Evolutionary conservation across 2,113 vertebrate genomes (phyloP).

Genomic region (Sturnus vulgaris): DNA sequence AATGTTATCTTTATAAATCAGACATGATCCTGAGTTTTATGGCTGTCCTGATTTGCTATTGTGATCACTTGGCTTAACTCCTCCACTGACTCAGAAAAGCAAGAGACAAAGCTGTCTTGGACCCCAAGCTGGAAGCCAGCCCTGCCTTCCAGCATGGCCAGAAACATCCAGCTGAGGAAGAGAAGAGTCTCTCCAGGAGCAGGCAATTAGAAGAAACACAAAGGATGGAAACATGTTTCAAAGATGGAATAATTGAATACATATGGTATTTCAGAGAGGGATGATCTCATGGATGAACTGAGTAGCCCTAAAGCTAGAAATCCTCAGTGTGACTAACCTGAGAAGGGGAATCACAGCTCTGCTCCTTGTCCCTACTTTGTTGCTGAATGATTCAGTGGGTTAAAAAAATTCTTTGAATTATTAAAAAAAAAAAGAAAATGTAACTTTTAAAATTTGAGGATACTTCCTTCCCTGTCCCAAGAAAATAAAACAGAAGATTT

Average conservation of each 20-base stretch:
- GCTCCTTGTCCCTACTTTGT: not conserved
- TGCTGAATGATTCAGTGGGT: not conserved
- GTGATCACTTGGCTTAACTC: not conserved
- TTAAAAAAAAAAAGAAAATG: not conserved
- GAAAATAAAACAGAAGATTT: not conserved
- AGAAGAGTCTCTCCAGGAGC: constrained; percentile 22
- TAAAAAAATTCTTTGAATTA: not conserved
- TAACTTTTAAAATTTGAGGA: not conserved
- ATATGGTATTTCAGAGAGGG: constrained; percentile 11
- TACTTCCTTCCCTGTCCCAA: not conserved
- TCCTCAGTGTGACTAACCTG: not conserved
- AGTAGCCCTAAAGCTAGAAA: not conserved
- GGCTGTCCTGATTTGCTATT: constrained; percentile 29
- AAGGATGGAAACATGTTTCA: not conserved
- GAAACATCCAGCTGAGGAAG: constrained; percentile 41
- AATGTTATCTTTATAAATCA: constrained; percentile 52
- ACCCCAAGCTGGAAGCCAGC: not conserved
- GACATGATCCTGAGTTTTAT: not conserved
- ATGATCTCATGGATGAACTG: constrained; percentile 28
- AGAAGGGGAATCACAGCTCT: not conserved
- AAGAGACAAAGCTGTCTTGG: constrained; percentile 2
- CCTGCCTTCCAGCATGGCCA: constrained; percentile 26
- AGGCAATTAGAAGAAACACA: constrained; percentile 41
- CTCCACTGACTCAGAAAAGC: constrained; percentile 19
- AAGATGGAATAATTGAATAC: constrained; percentile 19